Conservation (phyloP, 2,888 invertebrate species). For the Tortrix viridana region DNA sequence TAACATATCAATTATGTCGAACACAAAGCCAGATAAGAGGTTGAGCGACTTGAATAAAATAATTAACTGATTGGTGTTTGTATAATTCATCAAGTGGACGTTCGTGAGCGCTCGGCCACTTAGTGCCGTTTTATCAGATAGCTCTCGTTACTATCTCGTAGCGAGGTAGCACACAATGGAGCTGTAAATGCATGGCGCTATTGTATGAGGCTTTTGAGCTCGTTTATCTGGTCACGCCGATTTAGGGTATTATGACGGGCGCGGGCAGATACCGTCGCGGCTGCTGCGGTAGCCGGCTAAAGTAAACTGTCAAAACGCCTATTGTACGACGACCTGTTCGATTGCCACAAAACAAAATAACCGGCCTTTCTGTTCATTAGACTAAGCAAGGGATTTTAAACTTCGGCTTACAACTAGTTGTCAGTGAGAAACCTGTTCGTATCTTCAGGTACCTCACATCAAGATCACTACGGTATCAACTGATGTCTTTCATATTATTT, state of each 20-base stretch:
- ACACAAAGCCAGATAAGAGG: constrained; percentile 77
- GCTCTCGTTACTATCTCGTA: constrained; percentile 55
- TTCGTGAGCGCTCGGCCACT: constrained; percentile 70
- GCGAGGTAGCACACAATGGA: constrained; percentile 66
- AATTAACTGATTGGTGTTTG: constrained; percentile 84
- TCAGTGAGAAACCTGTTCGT: constrained; percentile 10
- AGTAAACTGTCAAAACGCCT: constrained; percentile 46
- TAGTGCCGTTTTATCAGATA: constrained; percentile 75
- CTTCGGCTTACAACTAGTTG: neutral
- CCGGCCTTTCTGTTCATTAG: constrained; percentile 34
- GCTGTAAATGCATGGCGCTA: constrained; percentile 69
- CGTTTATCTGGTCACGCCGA: constrained; percentile 60
- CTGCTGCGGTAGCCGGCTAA: constrained; percentile 34
- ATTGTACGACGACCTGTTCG: constrained; percentile 44
- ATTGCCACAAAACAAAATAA: constrained; percentile 41
- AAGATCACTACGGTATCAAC: constrained; percentile 2
- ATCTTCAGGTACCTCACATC: neutral
- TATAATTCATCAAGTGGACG: constrained; percentile 79
- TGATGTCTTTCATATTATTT: constrained; percentile 18
- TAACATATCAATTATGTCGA: constrained; percentile 83
- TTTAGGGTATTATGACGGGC: constrained; percentile 52
- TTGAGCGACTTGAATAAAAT: constrained; percentile 83
- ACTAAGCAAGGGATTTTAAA: neutral
- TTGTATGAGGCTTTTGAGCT: constrained; percentile 60
- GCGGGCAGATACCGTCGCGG: constrained; percentile 43